phyloP scores from a whole-genome alignment of 2,113 vertebrate species.

The Rostratula benghalensis region DNA sequence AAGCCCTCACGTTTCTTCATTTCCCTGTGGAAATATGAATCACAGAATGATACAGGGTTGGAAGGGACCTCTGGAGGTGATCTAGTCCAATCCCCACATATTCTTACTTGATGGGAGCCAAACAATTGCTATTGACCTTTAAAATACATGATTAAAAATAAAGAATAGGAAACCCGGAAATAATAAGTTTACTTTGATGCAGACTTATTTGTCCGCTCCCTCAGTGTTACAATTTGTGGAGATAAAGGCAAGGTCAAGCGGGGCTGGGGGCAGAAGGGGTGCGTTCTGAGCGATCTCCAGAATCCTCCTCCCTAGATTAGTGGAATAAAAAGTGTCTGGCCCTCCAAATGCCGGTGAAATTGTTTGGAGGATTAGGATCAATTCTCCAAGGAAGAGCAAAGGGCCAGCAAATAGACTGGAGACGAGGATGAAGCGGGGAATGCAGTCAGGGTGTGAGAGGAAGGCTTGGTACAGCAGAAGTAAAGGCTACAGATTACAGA shows the following conservation, averaged over 20 bases:
- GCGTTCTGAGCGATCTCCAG: accelerated
- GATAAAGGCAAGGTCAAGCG: neutral
- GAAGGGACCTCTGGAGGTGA: too few relatives aligned
- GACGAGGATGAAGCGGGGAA: neutral
- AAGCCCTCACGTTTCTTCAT: neutral
- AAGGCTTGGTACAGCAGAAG: neutral
- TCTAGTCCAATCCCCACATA: too few relatives aligned
- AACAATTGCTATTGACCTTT: neutral
- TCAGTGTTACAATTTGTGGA: accelerated
- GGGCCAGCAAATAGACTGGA: neutral
- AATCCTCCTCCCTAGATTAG: conserved; percentile 27
- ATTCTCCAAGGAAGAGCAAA: neutral
- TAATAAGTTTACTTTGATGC: neutral
- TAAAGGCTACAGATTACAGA: neutral
- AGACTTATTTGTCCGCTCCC: neutral
- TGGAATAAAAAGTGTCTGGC: neutral
- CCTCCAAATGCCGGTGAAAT: neutral
- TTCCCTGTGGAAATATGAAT: neutral
- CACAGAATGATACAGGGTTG: too few relatives aligned
- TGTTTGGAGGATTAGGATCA: conserved; percentile 37
- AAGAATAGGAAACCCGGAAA: neutral
- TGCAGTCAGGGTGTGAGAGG: accelerated
- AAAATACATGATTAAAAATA: accelerated
- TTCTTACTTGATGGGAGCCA: neutral
- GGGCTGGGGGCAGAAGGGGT: neutral